Conservation (phyloP, 2,888 invertebrate genomes). For the Pristionchus japonicus region DNA sequence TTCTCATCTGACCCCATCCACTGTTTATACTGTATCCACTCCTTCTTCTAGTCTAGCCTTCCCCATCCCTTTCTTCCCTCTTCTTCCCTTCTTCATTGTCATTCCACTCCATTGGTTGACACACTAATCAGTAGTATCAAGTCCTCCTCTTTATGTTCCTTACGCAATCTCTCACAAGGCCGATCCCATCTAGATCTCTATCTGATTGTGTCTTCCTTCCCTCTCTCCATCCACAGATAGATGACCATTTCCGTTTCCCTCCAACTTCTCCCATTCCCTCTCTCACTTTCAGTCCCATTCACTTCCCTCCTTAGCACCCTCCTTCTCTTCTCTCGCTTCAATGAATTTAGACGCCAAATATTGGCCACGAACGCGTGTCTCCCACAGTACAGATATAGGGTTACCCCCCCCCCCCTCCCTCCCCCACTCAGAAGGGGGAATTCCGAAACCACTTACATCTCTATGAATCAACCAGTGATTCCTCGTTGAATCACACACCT, state of each 20-base stretch:
- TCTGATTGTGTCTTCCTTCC: conserved; percentile 24
- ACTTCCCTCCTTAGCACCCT: conserved; percentile 8
- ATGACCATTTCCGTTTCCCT: conserved; percentile 33
- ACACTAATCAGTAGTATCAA: conserved; percentile 19
- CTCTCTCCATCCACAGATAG: neutral
- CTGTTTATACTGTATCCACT: neutral
- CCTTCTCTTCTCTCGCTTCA: conserved; percentile 20
- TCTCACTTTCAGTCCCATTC: neutral
- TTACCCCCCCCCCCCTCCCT: neutral
- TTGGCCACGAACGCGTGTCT: neutral
- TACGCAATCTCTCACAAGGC: conserved; percentile 5
- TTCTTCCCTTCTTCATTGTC: neutral
- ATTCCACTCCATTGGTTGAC: neutral
- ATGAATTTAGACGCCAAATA: conserved; percentile 23
- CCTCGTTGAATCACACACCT: neutral
- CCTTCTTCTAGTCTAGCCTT: neutral
- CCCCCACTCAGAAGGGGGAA: neutral
- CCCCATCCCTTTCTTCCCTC: neutral
- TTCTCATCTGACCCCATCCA: neutral
- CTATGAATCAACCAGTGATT: neutral
- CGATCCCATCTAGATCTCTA: neutral
- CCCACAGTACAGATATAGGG: neutral
- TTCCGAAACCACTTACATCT: neutral
- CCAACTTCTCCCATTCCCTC: neutral
- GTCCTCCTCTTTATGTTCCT: neutral